Evolutionary conservation across 1,140 invertebrate genomes (phyloP).

Genomic region (Halictus rubicundus): DNA sequence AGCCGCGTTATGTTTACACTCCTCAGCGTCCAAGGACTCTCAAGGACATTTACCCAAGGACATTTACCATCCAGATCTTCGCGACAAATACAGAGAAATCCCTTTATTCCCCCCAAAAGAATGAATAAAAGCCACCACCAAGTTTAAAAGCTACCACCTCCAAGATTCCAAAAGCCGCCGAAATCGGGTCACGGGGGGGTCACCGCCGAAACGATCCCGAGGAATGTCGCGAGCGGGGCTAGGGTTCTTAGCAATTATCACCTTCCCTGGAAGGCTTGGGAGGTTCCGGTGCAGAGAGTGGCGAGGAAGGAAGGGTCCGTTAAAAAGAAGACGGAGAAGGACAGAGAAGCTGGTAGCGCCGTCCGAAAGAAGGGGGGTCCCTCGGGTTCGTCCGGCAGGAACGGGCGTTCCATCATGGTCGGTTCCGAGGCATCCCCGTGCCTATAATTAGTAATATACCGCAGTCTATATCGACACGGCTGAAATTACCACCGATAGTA

Average conservation of each 20-base stretch:
- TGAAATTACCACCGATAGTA: constrained; percentile 73
- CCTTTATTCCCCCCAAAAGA: no score
- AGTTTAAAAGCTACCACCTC: no score
- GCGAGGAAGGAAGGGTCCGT: background rate
- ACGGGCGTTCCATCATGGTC: constrained; percentile 57
- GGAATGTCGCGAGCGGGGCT: background rate
- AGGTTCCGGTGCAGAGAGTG: background rate
- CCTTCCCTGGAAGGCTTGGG: constrained; percentile 2
- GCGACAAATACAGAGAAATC: no score
- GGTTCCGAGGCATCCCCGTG: constrained; percentile 47
- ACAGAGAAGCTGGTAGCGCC: constrained; percentile 33
- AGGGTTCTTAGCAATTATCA: constrained; percentile 43
- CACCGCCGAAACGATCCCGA: background rate
- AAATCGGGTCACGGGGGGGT: background rate
- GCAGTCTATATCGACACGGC: constrained; percentile 69
- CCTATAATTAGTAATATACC: constrained; percentile 72
- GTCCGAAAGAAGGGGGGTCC: constrained; percentile 50
- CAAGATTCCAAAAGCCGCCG: no score
- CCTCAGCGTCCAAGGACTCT: no score
- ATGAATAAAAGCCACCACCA: no score
- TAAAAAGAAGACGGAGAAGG: constrained; percentile 31
- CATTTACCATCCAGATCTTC: no score
- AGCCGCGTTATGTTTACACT: no score
- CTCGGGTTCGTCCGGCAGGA: background rate
- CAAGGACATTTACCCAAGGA: no score